Conservation (phyloP, 2,888 invertebrate genomes). For the Rhogogaster chlorosoma region DNA sequence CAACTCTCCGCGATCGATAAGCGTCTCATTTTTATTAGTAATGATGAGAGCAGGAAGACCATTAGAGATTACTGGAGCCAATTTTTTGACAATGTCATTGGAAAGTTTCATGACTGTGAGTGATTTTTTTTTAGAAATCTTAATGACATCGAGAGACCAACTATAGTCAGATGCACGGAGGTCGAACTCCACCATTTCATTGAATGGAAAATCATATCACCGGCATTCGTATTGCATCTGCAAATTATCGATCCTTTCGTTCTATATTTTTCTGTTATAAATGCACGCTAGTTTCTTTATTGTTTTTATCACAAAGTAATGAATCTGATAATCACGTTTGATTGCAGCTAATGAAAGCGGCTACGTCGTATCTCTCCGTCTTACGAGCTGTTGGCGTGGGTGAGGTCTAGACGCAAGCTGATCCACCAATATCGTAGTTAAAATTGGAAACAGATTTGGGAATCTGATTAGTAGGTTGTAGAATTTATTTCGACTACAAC, state of each 20-base stretch:
- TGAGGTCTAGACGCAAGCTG: not conserved
- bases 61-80: conserved; percentile 8
- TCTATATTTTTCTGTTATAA: not conserved
- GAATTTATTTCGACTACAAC: not conserved
- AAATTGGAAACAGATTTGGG: not conserved
- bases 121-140: not conserved
- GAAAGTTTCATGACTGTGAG: conserved; percentile 39
- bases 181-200: no score
- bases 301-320: not conserved
- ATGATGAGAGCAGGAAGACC: not conserved
- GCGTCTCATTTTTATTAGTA: not conserved
- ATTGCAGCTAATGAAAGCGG: not conserved
- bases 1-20: conserved; percentile 9
- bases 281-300: not conserved
- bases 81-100: conserved; percentile 26
- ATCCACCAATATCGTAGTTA: not conserved
- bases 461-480: not conserved
- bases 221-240: no score
- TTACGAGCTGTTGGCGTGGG: not conserved
- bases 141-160: not conserved
- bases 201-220: no score
- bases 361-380: not conserved
- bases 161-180: not conserved
- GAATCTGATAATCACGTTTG: not conserved
- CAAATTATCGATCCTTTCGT: no score